Percentiles rank a stretch among this genome's conserved stretches.
phyloP scores from a whole-genome alignment of 2,113 vertebrate species.

The Miniopterus natalensis region DNA sequence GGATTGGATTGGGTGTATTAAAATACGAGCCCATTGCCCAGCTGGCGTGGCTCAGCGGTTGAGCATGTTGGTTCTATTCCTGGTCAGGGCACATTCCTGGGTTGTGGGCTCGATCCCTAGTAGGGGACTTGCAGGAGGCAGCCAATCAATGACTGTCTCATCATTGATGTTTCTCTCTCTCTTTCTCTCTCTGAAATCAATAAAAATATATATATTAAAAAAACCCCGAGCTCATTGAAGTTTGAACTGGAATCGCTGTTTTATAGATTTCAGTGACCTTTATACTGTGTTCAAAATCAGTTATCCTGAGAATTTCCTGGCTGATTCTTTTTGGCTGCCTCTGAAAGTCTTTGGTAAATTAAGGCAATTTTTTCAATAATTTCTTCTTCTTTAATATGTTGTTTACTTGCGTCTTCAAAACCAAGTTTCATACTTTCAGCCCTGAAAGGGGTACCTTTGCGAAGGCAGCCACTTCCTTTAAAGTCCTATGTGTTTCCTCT shows the following conservation, averaged over 20 bases:
- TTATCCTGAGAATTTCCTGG: background rate
- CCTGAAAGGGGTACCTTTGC: background rate
- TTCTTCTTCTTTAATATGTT: background rate
- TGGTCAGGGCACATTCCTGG: no score
- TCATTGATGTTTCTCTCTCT: no score
- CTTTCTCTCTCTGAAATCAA: no score
- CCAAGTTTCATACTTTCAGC: background rate
- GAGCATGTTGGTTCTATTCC: no score
- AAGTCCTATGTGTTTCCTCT: background rate
- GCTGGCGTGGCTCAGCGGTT: no score
- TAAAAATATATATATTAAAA: no score
- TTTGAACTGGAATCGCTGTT: background rate
- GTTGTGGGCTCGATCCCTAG: no score
- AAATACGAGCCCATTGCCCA: background rate
- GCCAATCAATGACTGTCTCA: no score
- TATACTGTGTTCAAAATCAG: background rate
- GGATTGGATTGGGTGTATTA: background rate
- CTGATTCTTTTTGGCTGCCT: background rate
- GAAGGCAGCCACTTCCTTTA: background rate
- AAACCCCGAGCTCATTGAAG: background rate
- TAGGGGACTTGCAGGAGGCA: no score
- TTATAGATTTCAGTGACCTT: conserved; percentile 22
- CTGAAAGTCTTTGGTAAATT: conserved; percentile 30
- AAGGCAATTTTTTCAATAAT: background rate
- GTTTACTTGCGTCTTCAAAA: background rate